Evolutionary conservation across 1,140 invertebrate species (phyloP).

Genomic region (Cylas formicarius): DNA sequence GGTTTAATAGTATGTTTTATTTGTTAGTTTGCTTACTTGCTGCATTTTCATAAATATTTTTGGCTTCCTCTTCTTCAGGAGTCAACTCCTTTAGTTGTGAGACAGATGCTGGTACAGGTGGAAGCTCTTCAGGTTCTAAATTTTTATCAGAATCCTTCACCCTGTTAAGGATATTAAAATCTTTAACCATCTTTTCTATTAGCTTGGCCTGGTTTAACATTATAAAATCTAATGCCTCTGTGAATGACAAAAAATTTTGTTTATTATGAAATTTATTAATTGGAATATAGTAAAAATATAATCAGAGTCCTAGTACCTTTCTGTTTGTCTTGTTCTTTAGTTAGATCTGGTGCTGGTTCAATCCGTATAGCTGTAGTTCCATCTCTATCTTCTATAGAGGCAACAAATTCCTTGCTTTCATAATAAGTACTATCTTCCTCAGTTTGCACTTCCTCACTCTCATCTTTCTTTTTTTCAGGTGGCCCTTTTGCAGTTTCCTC

Average conservation of each 20-base stretch:
- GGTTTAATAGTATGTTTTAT: too few relatives aligned
- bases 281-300: neutral
- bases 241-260: too few relatives aligned
- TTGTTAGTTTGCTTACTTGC: slow-evolving; percentile 39
- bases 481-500: slow-evolving; percentile 29
- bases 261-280: neutral
- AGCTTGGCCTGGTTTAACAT: slow-evolving; percentile 36
- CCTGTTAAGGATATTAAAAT: slow-evolving; percentile 27
- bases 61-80: slow-evolving; percentile 55
- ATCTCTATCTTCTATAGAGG: slow-evolving; percentile 26
- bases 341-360: slow-evolving; percentile 38
- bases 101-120: slow-evolving; percentile 40
- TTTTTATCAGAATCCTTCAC: slow-evolving; percentile 21
- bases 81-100: slow-evolving; percentile 46
- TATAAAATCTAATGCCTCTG: slow-evolving; percentile 26
- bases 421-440: slow-evolving; percentile 6
- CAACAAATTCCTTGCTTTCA: slow-evolving; percentile 20
- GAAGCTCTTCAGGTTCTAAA: slow-evolving; percentile 38
- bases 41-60: slow-evolving; percentile 60
- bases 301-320: slow-evolving; percentile 19
- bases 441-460: slow-evolving; percentile 4
- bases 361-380: slow-evolving; percentile 35
- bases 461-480: slow-evolving; percentile 18
- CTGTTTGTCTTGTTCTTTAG: slow-evolving; percentile 28
- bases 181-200: slow-evolving; percentile 36